Evolutionary conservation across 2,797 vertebrate genomes (phyloP).

Genomic region (Sebastes dallii): DNA sequence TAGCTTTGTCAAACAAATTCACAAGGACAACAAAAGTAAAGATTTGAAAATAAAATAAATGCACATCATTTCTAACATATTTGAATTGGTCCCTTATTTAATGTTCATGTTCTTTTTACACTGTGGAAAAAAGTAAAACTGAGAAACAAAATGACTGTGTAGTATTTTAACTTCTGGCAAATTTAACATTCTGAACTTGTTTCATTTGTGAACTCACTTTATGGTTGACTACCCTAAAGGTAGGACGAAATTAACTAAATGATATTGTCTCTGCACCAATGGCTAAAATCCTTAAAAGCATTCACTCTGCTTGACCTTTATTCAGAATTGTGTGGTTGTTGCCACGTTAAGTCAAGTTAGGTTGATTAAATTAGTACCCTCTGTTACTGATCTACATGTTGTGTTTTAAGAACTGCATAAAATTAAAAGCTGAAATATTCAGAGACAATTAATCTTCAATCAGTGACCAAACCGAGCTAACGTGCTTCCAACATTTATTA

Average conservation of each 20-base stretch:
- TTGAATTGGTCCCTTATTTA: constrained; percentile 25
- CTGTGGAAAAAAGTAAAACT: background rate
- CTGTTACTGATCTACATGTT: background rate
- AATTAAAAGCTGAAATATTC: background rate
- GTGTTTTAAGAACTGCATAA: background rate
- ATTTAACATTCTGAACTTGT: background rate
- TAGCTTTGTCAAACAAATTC: constrained; percentile 6
- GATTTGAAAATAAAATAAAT: constrained; percentile 36
- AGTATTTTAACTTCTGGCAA: background rate
- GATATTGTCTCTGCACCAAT: background rate
- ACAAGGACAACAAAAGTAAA: constrained; percentile 4
- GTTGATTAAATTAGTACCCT: background rate
- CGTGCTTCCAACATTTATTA: too few species aligned
- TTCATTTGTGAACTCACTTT: background rate
- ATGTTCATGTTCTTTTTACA: background rate
- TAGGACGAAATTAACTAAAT: background rate
- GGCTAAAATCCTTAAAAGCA: background rate
- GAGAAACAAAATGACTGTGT: background rate
- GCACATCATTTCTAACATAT: background rate
- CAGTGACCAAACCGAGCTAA: background rate
- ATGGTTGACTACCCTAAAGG: background rate
- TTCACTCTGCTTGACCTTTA: background rate
- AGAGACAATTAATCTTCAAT: background rate
- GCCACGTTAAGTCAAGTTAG: background rate
- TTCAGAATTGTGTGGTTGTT: background rate